Evolutionary conservation across 2,113 vertebrate genomes (phyloP), one percentile per base, ranked within the genome.

Genomic region (Natator depressus): DNA sequence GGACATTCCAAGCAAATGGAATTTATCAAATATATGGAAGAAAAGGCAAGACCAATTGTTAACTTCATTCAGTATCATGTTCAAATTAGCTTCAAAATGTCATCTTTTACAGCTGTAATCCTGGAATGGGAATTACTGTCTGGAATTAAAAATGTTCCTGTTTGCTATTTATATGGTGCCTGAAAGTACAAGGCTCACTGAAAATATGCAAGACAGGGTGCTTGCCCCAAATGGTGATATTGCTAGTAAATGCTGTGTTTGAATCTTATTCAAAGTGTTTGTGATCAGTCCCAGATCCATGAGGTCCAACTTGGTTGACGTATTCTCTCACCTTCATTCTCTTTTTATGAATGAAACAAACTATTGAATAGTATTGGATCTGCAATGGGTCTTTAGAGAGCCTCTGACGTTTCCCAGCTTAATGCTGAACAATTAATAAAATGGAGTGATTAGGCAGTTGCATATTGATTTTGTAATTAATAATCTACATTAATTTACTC

Each of bases 1-100:
- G 99, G 99, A 35, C 92, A 97, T 49, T 99, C 99, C 12, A 98
- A 96, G 78, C 99, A 99, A 97, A 99, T 98, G 0, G 99, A 99
- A 49, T 99, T 99, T 84, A 87, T 99, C 92, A 96, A 76, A 88
- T 87, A 97, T 54, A 97, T 99, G 98, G 99, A 99, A 90, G 95
- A 99, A 93, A 98, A 99, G 98, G 98, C 97, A 98, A 98, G 98
- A 35, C 57, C 0, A 8, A 1, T 85, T 80, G 0, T 35, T 72
- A 72, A 72, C 8, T 38, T 72, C 35, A 38, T 38, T 72, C 65
- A 38, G n/a, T 72, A 20, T 38, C 1, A 1, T 10, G 9, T 72
- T 38, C 22, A 72, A 38, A 72, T 72, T 72, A 38, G 9, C 65
- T 72, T 38, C 31, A 22, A 20, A 72, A 20, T 38, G 65, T n/a